phyloP scores from a whole-genome alignment of 2,113 vertebrate species.

The Tautogolabrus adspersus region DNA sequence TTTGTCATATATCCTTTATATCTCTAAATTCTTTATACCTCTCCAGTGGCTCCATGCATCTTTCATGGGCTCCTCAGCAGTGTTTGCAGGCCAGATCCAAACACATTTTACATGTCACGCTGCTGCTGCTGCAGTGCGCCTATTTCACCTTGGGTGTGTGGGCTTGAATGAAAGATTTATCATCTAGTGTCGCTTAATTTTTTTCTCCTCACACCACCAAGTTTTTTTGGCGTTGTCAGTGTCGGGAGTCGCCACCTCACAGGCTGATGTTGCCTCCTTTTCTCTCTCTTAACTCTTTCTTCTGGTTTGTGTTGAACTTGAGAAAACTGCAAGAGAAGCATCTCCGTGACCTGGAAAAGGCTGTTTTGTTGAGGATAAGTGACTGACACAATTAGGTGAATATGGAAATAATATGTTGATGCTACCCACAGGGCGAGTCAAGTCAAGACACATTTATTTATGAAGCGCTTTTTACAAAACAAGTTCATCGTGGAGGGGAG shows the following conservation, averaged over 20 bases:
- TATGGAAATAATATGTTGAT: slow-evolving; percentile 60
- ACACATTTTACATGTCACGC: slow-evolving; percentile 82
- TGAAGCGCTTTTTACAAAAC: slow-evolving; percentile 49
- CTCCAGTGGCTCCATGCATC: slow-evolving; percentile 84
- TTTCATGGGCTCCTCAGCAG: slow-evolving; percentile 81
- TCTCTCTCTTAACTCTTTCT: not conserved
- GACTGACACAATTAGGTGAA: slow-evolving; percentile 78
- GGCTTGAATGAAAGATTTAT: slow-evolving; percentile 78
- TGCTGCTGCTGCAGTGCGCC: slow-evolving; percentile 67
- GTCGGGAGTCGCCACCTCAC: slow-evolving; percentile 56
- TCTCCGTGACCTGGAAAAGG: slow-evolving; percentile 69
- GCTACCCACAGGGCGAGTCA: slow-evolving; percentile 53
- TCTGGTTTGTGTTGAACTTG: slow-evolving; percentile 60
- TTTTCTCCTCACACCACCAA: slow-evolving; percentile 47
- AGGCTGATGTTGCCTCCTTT: slow-evolving; percentile 7
- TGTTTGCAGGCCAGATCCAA: slow-evolving; percentile 80
- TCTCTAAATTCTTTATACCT: slow-evolving; percentile 87
- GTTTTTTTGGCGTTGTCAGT: slow-evolving; percentile 57
- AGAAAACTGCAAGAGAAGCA: slow-evolving; percentile 58
- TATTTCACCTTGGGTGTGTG: slow-evolving; percentile 77
- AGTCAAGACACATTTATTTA: slow-evolving; percentile 56
- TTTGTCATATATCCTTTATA: slow-evolving; percentile 89
- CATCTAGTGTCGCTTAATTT: slow-evolving; percentile 70
- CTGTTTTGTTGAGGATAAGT: slow-evolving; percentile 65
- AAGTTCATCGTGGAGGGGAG: slow-evolving; percentile 18